A percentile compares a stretch with the other conserved stretches of the same genome.
Conservation (phyloP, 2,797 vertebrate species). For the Mormyrops attenuatus region DNA sequence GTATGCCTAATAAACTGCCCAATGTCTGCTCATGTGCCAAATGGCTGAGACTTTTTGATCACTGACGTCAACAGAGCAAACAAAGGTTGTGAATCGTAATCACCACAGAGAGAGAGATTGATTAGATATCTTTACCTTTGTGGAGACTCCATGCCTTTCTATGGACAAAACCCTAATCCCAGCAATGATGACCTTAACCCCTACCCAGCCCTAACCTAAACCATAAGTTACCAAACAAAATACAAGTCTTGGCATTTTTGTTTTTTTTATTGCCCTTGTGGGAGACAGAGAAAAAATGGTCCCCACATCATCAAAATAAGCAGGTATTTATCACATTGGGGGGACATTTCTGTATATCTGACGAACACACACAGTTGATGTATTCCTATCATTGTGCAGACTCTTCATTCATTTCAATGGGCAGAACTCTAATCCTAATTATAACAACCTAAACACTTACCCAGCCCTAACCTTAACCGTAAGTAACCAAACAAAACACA, state of each 20-base stretch:
- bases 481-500: neutral
- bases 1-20: neutral
- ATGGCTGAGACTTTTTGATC: neutral
- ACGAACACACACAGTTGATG: neutral
- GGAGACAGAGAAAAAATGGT: neutral
- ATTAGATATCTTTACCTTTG: neutral
- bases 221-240: neutral
- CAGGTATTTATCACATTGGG: neutral
- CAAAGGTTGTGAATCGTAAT: neutral
- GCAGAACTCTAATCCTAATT: neutral
- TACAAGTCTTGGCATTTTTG: neutral
- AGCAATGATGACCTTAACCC: neutral
- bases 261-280: too few species aligned
- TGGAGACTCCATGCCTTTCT: neutral
- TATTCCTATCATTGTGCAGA: neutral
- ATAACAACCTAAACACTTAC: neutral
- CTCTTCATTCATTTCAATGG: neutral
- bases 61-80: neutral
- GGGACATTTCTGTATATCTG: neutral
- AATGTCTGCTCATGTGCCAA: neutral
- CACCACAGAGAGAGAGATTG: neutral
- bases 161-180: neutral
- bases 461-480: neutral
- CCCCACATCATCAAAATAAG: neutral
- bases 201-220: neutral